These are phyloP conservation scores for Hippocampus abdominalis DNA, from an alignment of 2,113 vertebrate genomes.

Conservation along the genomic window DNA sequence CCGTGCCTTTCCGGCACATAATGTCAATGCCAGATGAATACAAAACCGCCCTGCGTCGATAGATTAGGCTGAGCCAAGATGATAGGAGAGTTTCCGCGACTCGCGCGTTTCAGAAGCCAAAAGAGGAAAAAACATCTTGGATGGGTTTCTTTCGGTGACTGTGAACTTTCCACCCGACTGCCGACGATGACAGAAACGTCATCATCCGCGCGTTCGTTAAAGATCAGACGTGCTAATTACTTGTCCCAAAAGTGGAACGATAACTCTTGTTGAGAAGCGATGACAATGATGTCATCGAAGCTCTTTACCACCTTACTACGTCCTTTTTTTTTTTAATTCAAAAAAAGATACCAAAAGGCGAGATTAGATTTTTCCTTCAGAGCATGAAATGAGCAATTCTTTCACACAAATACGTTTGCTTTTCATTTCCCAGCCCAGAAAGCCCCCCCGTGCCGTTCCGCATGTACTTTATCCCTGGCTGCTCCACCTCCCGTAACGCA, in stretches of 20 bases:
- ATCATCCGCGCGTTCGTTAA: slow-evolving; percentile 29
- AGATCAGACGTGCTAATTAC: slow-evolving; percentile 44
- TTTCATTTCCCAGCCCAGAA: slow-evolving; percentile 12
- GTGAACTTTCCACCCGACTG: slow-evolving; percentile 17
- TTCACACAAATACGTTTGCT: neutral
- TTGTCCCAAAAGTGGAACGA: slow-evolving; percentile 29
- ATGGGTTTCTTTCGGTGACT: slow-evolving; percentile 30
- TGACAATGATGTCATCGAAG: slow-evolving; percentile 13
- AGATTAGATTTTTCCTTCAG: slow-evolving; percentile 10
- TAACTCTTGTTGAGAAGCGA: slow-evolving; percentile 21
- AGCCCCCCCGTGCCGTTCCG: neutral
- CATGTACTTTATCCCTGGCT: too few relatives aligned
- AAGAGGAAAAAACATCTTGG: neutral
- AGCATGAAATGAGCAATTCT: slow-evolving; percentile 10
- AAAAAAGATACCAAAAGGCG: neutral
- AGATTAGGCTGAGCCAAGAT: slow-evolving; percentile 55
- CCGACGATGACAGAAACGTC: slow-evolving; percentile 11
- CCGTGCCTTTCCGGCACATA: slow-evolving; percentile 56
- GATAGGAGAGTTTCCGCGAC: slow-evolving; percentile 38
- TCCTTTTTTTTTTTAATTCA: neutral
- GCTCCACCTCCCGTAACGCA: slow-evolving; percentile 14
- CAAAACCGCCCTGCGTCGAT: slow-evolving; percentile 63
- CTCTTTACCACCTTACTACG: slow-evolving; percentile 9
- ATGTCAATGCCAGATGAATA: slow-evolving; percentile 63
- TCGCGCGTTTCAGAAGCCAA: slow-evolving; percentile 23